Evolutionary conservation across 2,797 vertebrate genomes (phyloP).

Genomic region (Sebastes oblongus): DNA sequence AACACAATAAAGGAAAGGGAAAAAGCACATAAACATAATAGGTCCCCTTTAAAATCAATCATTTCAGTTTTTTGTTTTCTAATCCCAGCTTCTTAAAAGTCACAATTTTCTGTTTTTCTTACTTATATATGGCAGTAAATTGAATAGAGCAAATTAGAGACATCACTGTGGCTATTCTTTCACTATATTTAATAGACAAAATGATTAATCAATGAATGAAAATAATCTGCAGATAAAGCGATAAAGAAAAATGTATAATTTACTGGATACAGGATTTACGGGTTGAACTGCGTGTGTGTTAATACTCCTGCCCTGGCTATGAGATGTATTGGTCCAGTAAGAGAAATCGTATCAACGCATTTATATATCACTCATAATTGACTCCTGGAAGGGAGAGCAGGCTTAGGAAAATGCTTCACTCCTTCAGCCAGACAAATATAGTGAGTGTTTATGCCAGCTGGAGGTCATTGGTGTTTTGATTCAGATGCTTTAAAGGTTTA

Average conservation of each 20-base stretch:
- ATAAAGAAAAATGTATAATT: neutral
- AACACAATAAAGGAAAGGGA: no score
- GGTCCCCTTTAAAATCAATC: neutral
- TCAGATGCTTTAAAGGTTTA: conserved; percentile 47
- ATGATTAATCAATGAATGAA: neutral
- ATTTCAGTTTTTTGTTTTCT: neutral
- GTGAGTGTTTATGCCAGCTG: conserved; percentile 50
- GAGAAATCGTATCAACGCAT: conserved; percentile 29
- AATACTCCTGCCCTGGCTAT: neutral
- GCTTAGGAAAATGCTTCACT: conserved; percentile 21
- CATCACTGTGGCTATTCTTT: neutral
- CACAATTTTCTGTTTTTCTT: neutral
- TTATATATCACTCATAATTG: conserved; percentile 25
- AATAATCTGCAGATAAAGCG: neutral
- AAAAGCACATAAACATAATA: no score
- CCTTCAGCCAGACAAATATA: conserved; percentile 39
- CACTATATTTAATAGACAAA: neutral
- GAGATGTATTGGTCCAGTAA: conserved; percentile 4
- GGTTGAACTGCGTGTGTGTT: conserved; percentile 1
- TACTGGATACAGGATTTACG: neutral
- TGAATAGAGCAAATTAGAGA: neutral
- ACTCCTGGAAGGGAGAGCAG: conserved; percentile 11
- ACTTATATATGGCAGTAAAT: neutral
- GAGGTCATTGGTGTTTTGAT: conserved; percentile 63
- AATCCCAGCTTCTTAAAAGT: no score